Conservation (phyloP, 2,113 vertebrate genomes). For the Tympanuchus pallidicinctus region DNA sequence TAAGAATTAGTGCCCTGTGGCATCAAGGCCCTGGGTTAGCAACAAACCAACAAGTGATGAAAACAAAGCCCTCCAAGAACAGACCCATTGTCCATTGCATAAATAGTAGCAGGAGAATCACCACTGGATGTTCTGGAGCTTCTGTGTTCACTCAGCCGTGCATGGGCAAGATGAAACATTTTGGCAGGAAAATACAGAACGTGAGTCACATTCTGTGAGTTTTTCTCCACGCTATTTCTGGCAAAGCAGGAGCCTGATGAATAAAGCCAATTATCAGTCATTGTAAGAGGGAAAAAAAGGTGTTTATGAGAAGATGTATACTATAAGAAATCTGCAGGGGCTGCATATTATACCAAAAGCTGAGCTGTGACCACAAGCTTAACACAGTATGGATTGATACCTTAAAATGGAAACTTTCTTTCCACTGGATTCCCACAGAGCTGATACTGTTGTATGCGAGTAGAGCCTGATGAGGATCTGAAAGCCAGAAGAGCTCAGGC, state of each 20-base stretch:
- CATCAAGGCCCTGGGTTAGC: neutral
- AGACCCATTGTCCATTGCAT: neutral
- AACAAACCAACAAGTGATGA: neutral
- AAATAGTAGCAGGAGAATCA: neutral
- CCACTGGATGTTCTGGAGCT: neutral
- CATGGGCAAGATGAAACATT: neutral
- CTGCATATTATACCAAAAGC: neutral
- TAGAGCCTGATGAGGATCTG: neutral
- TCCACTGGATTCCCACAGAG: neutral
- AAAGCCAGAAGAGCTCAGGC: constrained; percentile 27
- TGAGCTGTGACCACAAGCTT: neutral
- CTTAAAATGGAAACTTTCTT: neutral
- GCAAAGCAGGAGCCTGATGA: neutral
- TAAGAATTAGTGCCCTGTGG: neutral
- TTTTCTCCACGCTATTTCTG: neutral
- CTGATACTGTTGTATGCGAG: constrained; percentile 6
- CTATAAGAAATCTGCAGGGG: neutral
- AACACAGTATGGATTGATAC: neutral
- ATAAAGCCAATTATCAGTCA: neutral
- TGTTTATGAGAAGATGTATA: neutral
- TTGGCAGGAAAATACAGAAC: neutral
- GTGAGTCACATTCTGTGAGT: neutral
- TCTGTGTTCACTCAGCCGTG: neutral
- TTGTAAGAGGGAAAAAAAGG: accelerated
- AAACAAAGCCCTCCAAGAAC: neutral